phyloP scores from a whole-genome alignment of 2,113 vertebrate genomes.

The Pedetes capensis region DNA sequence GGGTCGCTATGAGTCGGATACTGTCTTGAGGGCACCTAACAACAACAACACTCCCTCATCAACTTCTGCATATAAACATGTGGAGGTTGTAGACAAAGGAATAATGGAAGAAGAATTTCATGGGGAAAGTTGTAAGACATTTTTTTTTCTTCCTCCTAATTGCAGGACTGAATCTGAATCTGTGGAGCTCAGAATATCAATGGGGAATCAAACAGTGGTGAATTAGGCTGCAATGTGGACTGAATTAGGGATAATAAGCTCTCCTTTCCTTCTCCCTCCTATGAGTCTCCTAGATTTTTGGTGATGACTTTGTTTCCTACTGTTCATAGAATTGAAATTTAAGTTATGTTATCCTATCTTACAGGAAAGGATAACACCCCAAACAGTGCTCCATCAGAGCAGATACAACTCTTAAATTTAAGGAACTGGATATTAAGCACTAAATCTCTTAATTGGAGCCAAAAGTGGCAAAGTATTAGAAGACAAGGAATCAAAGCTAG shows the following conservation, averaged over 20 bases:
- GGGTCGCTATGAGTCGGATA: too few species aligned
- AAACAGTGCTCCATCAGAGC: background rate
- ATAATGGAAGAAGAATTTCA: background rate
- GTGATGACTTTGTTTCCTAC: background rate
- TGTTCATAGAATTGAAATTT: background rate
- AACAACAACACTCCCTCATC: background rate
- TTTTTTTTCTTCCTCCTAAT: background rate
- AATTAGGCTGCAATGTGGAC: background rate
- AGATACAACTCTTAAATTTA: background rate
- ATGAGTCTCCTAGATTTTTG: background rate
- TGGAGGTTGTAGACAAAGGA: background rate
- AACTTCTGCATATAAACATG: background rate
- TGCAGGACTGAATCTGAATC: background rate
- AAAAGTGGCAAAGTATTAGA: background rate
- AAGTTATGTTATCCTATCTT: background rate
- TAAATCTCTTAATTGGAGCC: background rate
- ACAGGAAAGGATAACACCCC: background rate
- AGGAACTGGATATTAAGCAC: slow-evolving; percentile 10
- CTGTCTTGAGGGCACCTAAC: too few species aligned
- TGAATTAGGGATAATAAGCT: background rate
- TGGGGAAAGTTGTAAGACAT: background rate
- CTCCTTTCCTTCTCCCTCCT: background rate
- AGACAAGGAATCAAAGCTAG: background rate
- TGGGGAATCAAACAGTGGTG: background rate
- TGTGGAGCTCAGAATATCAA: background rate